phyloP scores from a whole-genome alignment of 1,140 invertebrate species.

The Trichogramma pretiosum region DNA sequence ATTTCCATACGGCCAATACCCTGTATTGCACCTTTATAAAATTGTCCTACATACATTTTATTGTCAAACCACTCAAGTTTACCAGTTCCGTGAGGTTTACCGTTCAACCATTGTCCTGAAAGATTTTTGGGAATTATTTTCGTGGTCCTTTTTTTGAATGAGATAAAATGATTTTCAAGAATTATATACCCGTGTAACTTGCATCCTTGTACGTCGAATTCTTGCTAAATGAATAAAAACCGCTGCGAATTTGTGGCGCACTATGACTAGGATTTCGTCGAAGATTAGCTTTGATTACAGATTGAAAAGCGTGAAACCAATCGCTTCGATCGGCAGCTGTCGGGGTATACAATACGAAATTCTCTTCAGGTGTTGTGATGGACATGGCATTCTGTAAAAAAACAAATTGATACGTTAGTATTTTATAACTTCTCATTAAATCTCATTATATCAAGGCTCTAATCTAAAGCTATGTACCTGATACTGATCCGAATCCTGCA shows the following conservation, averaged over 20 bases:
- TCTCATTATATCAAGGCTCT: no score
- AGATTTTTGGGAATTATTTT: conserved; percentile 12
- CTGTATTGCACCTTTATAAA: conserved; percentile 64
- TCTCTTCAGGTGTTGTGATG: conserved; percentile 70
- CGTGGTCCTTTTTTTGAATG: background rate
- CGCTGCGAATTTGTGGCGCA: conserved; percentile 62
- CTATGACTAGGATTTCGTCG: conserved; percentile 41
- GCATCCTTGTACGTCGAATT: conserved; percentile 65
- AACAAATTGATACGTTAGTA: conserved; percentile 6
- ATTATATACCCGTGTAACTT: conserved; percentile 52
- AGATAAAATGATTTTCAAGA: conserved; percentile 1
- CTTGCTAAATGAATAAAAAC: conserved; percentile 65
- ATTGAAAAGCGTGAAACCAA: conserved; percentile 65
- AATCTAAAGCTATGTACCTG: conserved; percentile 51
- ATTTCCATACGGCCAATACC: conserved; percentile 65
- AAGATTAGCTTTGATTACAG: conserved; percentile 50
- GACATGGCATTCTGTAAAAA: conserved; percentile 56
- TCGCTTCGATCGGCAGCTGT: conserved; percentile 64
- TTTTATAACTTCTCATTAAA: conserved; percentile 10
- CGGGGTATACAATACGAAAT: conserved; percentile 56
- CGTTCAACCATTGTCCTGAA: conserved; percentile 64
- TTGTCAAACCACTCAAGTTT: conserved; percentile 75
- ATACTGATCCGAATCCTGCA: conserved; percentile 47
- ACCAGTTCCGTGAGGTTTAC: conserved; percentile 73
- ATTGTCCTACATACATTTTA: conserved; percentile 67